phyloP scores from a whole-genome alignment of 2,797 vertebrate genomes.

The Prionace glauca region DNA sequence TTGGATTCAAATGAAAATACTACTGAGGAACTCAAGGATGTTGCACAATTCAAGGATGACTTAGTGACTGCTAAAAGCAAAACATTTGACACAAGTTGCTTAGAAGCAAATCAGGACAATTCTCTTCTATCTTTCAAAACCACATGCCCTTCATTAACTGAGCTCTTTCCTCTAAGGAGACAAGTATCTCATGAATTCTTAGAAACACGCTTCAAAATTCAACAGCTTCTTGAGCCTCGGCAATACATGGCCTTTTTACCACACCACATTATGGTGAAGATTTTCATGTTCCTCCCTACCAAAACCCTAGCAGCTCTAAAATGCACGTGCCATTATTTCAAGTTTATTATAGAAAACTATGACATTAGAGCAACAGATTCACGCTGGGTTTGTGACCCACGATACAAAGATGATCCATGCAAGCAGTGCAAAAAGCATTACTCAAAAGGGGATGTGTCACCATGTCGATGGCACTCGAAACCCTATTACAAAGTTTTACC shows the following conservation, averaged over 20 bases:
- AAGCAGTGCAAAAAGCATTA: slow-evolving; percentile 91
- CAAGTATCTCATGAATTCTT: slow-evolving; percentile 78
- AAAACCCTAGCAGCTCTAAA: slow-evolving; percentile 83
- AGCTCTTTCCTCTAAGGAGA: slow-evolving; percentile 56
- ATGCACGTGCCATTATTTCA: slow-evolving; percentile 85
- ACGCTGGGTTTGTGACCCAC: slow-evolving; percentile 86
- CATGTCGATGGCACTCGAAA: slow-evolving; percentile 97
- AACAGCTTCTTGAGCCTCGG: slow-evolving; percentile 85
- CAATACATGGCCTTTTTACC: slow-evolving; percentile 80
- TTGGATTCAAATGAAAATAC: slow-evolving; percentile 32
- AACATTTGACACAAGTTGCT: accelerated
- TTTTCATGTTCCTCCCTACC: slow-evolving; percentile 80
- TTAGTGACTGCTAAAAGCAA: slow-evolving; percentile 34
- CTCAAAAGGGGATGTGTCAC: slow-evolving; percentile 77
- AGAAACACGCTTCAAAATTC: slow-evolving; percentile 78
- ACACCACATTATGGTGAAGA: slow-evolving; percentile 81
- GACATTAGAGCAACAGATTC: slow-evolving; percentile 83
- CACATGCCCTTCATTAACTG: slow-evolving; percentile 42
- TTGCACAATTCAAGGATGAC: slow-evolving; percentile 39
- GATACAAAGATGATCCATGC: slow-evolving; percentile 90
- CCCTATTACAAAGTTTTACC: slow-evolving; percentile 89
- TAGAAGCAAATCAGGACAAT: not conserved
- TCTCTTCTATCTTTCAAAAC: slow-evolving; percentile 43
- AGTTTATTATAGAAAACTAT: slow-evolving; percentile 80
- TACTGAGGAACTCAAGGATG: slow-evolving; percentile 43